These are phyloP conservation scores for Conops quadrifasciatus DNA, from an alignment of 2,888 invertebrate species.

Conservation along the genomic window DNA sequence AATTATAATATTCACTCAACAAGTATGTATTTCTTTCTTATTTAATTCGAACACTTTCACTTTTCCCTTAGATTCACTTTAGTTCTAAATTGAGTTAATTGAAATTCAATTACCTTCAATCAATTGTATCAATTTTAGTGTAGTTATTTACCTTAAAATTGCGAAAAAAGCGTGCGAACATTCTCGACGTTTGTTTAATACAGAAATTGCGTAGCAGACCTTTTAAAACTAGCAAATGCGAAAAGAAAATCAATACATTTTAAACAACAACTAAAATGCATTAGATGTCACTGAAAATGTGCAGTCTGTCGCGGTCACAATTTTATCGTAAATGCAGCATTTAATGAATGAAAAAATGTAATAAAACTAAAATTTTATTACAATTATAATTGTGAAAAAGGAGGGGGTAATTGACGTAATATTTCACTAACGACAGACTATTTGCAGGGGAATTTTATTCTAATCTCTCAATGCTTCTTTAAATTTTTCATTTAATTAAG, in stretches of 20 bases:
- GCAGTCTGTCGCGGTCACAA: too few species aligned
- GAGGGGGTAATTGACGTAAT: too few species aligned
- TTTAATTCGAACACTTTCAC: background rate
- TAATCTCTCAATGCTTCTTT: too few species aligned
- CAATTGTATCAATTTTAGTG: too few species aligned
- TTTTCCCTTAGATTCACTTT: background rate
- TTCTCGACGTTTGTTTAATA: slow-evolving; percentile 24
- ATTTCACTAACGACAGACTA: too few species aligned
- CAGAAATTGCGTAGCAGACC: slow-evolving; percentile 14
- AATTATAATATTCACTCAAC: too few species aligned
- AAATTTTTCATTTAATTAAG: too few species aligned
- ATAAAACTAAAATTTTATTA: background rate
- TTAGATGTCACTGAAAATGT: slow-evolving; percentile 1
- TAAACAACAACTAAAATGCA: slow-evolving; percentile 20
- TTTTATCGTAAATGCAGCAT: too few species aligned
- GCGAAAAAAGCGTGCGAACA: slow-evolving; percentile 56
- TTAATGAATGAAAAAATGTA: too few species aligned
- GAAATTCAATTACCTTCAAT: background rate
- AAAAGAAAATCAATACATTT: slow-evolving; percentile 12
- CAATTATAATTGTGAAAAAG: background rate
- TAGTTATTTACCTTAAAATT: slow-evolving; percentile 54
- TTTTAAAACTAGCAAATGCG: background rate
- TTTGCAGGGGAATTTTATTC: too few species aligned
- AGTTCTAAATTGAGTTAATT: too few species aligned
- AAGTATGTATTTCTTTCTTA: background rate